These are phyloP conservation scores for Coregonus ussuriensis DNA, from an alignment of 2,797 vertebrate species.

Conservation along the genomic window DNA sequence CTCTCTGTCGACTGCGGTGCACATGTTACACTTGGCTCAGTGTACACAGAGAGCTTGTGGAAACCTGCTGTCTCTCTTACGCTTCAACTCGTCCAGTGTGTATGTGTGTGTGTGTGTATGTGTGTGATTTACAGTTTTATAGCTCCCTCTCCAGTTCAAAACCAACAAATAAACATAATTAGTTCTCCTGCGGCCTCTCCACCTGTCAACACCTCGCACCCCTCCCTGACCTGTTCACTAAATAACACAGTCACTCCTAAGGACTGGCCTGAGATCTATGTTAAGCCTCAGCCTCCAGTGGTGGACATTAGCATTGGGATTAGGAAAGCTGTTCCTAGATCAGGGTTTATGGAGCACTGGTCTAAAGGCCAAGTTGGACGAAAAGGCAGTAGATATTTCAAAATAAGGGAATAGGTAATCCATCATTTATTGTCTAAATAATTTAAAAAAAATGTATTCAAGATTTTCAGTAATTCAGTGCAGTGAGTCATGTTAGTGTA, in stretches of 20 bases:
- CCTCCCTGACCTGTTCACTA: neutral
- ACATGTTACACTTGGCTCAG: constrained; percentile 8
- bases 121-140: neutral
- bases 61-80: constrained; percentile 2
- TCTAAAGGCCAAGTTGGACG: neutral
- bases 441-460: no score
- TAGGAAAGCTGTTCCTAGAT: neutral
- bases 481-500: neutral
- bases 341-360: neutral
- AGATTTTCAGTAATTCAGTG: neutral
- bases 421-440: neutral
- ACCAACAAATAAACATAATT: constrained; percentile 19
- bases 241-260: neutral
- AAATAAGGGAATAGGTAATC: neutral
- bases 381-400: neutral
- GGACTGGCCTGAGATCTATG: neutral
- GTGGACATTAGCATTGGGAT: neutral
- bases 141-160: constrained; percentile 3
- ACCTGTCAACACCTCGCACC: constrained; percentile 8
- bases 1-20: neutral
- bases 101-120: neutral
- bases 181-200: neutral
- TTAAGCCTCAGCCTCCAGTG: neutral
- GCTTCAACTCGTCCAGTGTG: neutral
- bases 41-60: neutral